Base-by-base conservation (phyloP, 2,113 vertebrate genomes). In the Rhinogobius similis region DNA sequence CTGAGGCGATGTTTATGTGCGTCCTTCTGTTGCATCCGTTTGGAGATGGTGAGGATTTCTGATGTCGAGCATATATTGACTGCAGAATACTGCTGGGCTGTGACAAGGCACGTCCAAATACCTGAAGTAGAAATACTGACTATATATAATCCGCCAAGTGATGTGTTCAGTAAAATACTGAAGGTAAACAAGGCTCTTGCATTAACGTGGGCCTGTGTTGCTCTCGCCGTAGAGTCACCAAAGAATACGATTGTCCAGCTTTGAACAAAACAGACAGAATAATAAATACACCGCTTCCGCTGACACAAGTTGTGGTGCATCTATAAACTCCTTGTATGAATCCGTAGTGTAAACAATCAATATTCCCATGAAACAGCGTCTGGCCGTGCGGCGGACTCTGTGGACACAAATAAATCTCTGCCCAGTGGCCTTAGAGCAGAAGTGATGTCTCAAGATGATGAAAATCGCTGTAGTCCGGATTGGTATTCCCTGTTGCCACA, bases 21-120 rank as follows among this genome's bases (percentile, higher is more conserved):
- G 77, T 86, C 78, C 82, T 87, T 82, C 81, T 79, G 78, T 81
- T 73, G 78, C 86, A 86, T 90, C 76, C 72, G 86, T 87, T 65
- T 84, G 48, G 56, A 76, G 70, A 61, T 50, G 79, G 76, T 77
- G 52, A 29, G 68, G 83, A 55, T 74, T 76, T 81, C 20, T 59
- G 71, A 73, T 67, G 75, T 74, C 69, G 73, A 50, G 50, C 52
- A 79, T 78, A 82, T 65, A 77, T 76, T 24, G 53, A 59, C 26
- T 41, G 56, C 23, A 14, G 46, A 11, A 62, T 55, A 76, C 58
- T 52, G 73, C 13, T 38, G n/a, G 12, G 32, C 58, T 62, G 63
- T 24, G 39, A 61, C 64, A 67, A 73, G 48, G 68, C 76, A 77
- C 70, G 68, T 83, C 78, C 46, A 62, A 75, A 73, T 27, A 77